Conservation (phyloP, 1,140 invertebrate genomes). For the Drosophila punjabiensis region DNA sequence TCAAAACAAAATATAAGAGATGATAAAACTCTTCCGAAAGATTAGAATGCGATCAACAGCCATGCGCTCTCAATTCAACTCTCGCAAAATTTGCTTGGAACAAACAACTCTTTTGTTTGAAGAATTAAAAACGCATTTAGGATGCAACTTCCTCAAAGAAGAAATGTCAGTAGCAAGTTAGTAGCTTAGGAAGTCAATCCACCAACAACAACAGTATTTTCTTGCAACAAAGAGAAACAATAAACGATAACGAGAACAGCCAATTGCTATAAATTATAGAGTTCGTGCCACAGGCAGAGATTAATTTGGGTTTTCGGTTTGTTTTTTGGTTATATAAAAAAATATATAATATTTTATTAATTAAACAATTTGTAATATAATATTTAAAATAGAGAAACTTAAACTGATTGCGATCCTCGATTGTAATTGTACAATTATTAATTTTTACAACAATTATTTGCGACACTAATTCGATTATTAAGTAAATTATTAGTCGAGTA, state of each 20-base stretch:
- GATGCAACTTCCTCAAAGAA: not conserved
- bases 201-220: constrained; percentile 70
- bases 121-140: not conserved
- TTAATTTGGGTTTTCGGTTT: constrained; percentile 36
- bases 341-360: constrained; percentile 62
- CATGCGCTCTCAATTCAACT: constrained; percentile 5
- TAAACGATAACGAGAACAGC: constrained; percentile 43
- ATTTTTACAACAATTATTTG: constrained; percentile 65
- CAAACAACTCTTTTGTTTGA: constrained; percentile 8
- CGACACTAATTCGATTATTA: constrained; percentile 60
- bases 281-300: constrained; percentile 48
- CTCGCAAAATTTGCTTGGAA: not conserved
- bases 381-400: constrained; percentile 62
- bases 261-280: constrained; percentile 43
- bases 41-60: constrained; percentile 3
- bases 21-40: constrained; percentile 1
- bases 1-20: not conserved
- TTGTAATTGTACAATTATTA: constrained; percentile 50
- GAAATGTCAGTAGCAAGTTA: constrained; percentile 18
- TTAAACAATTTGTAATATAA: constrained; percentile 64
- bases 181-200: constrained; percentile 28
- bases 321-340: constrained; percentile 57
- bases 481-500: constrained; percentile 58
- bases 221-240: constrained; percentile 66
- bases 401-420: constrained; percentile 54